Percentiles rank a stretch among this genome's conserved stretches.
phyloP scores from a whole-genome alignment of 2,113 vertebrate species.

The Cyprinus carpio region DNA sequence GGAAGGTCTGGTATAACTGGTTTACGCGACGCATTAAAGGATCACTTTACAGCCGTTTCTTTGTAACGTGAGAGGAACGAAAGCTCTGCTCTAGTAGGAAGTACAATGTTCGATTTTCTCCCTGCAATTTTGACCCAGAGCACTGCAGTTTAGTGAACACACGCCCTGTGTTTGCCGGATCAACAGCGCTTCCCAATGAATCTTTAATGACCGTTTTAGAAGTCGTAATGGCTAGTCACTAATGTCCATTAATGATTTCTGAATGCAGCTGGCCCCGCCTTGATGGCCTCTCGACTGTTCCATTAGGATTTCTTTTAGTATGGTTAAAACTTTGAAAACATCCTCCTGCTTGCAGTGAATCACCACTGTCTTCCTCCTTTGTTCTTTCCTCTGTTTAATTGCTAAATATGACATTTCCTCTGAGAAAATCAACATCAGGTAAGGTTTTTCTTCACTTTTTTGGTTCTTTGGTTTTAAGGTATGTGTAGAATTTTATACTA shows the following conservation, averaged over 20 bases:
- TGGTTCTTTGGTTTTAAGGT: not conserved
- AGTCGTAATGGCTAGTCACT: slow-evolving; percentile 97
- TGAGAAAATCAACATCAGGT: slow-evolving; percentile 95
- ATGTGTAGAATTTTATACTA: not conserved
- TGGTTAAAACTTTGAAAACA: slow-evolving; percentile 90
- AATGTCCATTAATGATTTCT: slow-evolving; percentile 99
- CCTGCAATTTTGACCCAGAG: slow-evolving; percentile 57
- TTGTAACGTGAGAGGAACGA: slow-evolving; percentile 86
- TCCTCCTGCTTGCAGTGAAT: slow-evolving; percentile 69
- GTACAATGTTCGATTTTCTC: slow-evolving; percentile 67
- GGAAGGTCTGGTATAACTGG: slow-evolving; percentile 73
- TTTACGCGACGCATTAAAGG: slow-evolving; percentile 78
- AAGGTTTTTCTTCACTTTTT: slow-evolving; percentile 72
- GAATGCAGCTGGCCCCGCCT: slow-evolving; percentile 88
- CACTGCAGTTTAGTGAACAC: slow-evolving; percentile 60
- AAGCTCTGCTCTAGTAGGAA: slow-evolving; percentile 81
- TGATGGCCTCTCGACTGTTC: slow-evolving; percentile 84
- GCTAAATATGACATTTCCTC: slow-evolving; percentile 87
- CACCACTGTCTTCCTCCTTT: slow-evolving; percentile 63
- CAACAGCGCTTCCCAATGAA: slow-evolving; percentile 88
- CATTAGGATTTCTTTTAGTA: slow-evolving; percentile 90
- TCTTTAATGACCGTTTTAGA: slow-evolving; percentile 96
- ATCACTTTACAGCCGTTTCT: slow-evolving; percentile 88
- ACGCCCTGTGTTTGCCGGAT: slow-evolving; percentile 78
- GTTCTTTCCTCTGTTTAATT: slow-evolving; percentile 65